Base-by-base conservation (phyloP, 2,113 vertebrate species). In the Polypterus senegalus region DNA sequence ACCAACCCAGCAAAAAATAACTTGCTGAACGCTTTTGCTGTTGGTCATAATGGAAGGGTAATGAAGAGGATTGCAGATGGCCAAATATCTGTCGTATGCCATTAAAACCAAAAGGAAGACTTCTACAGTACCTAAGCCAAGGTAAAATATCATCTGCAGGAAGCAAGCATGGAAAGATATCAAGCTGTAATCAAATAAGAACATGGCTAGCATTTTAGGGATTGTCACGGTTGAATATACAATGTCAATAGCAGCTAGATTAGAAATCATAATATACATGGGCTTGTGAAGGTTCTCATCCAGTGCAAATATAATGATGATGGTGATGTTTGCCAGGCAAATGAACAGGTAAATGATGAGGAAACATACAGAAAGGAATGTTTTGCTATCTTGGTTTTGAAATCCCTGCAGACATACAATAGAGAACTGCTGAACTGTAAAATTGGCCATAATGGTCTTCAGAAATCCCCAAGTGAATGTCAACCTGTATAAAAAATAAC, bases 131-230 rank as follows among this genome's bases (percentile, higher is more conserved):
- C 70, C 73, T 7, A 77, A 60, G 1, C 73, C 74, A 44, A 77
- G 74, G 47, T 76, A 77, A 27, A 75, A 72, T 46, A 74, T 77
- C 71, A 79, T 79, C 53, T 79, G 75, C 3, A 73, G n/a, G 1
- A 79, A 69, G 47, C 75, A 81, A 3, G 69, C 65, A n/a, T 1
- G 55, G 4, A 76, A 49, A 9, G 69, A 70, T 49, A 79, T 79
- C 47, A 67, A 60, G 49, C 10, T 73, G 4, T 58, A 59, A 10
- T 71, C 58, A 5, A 61, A 68, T 55, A 76, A 10, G 46, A 77
- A 63, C 9, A 71, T 74, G 4, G 62, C 65, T 3, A 79, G 63
- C 58, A 76, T 75, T 44, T 71, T 72, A 11, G 73, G 75, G 11
- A 76, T 70, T 1, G 68, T 73, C 3, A 69, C 63, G 1, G 69